Percentiles rank a stretch among this genome's conserved stretches.
These are phyloP conservation scores for Octodon degus DNA, from an alignment of 2,113 vertebrate species.

Conservation along the genomic window DNA sequence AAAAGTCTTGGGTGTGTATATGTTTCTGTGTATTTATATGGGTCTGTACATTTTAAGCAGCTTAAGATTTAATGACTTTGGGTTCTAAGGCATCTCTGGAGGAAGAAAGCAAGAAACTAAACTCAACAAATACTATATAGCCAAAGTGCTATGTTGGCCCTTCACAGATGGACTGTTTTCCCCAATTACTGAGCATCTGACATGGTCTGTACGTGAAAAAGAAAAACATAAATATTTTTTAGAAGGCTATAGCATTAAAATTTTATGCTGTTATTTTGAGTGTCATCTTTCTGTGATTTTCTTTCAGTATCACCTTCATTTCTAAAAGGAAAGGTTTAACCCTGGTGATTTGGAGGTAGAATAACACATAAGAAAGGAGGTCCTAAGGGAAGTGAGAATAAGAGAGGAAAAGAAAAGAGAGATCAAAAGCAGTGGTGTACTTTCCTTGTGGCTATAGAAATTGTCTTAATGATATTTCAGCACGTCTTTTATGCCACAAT, in stretches of 20 bases:
- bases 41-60: neutral
- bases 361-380: neutral
- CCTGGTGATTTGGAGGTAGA: neutral
- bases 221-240: neutral
- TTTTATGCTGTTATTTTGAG: neutral
- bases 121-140: neutral
- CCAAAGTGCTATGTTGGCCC: neutral
- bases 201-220: neutral
- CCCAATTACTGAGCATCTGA: neutral
- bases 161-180: neutral
- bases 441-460: neutral
- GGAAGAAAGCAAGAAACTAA: neutral
- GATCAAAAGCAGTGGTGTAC: neutral
- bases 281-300: neutral
- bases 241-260: neutral
- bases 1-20: neutral
- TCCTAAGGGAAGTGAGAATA: neutral
- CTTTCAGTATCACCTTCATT: conserved; percentile 1
- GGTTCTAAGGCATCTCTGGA: neutral
- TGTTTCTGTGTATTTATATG: neutral
- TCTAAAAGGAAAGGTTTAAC: neutral
- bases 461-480: neutral
- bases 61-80: neutral
- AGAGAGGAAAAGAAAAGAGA: neutral
- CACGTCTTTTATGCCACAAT: neutral